A percentile compares a stretch with the other conserved stretches of the same genome.
Conservation (phyloP, 2,888 invertebrate species). For the Napeogenes sylphis region DNA sequence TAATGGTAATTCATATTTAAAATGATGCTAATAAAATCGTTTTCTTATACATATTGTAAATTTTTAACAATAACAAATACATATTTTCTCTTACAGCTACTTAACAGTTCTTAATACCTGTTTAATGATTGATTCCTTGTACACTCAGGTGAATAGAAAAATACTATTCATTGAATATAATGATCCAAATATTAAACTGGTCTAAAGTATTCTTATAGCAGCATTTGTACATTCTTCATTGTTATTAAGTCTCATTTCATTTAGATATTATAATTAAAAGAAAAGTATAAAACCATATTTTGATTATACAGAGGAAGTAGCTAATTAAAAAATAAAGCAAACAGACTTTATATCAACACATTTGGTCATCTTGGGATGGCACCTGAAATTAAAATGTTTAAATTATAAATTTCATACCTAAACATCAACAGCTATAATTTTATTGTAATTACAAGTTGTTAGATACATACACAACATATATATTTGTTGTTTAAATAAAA, state of each 20-base stretch:
- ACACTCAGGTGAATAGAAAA: neutral
- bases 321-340: conserved; percentile 17
- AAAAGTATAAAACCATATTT: neutral
- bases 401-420: neutral
- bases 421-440: too few relatives aligned
- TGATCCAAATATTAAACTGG: neutral
- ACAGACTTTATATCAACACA: conserved; percentile 57
- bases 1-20: conserved; percentile 56
- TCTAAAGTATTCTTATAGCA: conserved; percentile 27
- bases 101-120: conserved; percentile 13
- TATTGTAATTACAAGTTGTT: neutral
- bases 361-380: conserved; percentile 69
- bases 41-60: conserved; percentile 49
- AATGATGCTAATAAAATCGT: conserved; percentile 49
- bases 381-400: conserved; percentile 49
- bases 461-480: too few relatives aligned
- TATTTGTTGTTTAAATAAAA: too few relatives aligned
- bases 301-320: conserved; percentile 20
- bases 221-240: conserved; percentile 51
- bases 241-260: conserved; percentile 33
- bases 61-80: conserved; percentile 60
- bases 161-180: neutral
- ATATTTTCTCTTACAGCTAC: conserved; percentile 54
- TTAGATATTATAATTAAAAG: conserved; percentile 1
- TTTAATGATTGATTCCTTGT: neutral